phyloP scores from a whole-genome alignment of 2,113 vertebrate species.

The Cygnus buccinator region DNA sequence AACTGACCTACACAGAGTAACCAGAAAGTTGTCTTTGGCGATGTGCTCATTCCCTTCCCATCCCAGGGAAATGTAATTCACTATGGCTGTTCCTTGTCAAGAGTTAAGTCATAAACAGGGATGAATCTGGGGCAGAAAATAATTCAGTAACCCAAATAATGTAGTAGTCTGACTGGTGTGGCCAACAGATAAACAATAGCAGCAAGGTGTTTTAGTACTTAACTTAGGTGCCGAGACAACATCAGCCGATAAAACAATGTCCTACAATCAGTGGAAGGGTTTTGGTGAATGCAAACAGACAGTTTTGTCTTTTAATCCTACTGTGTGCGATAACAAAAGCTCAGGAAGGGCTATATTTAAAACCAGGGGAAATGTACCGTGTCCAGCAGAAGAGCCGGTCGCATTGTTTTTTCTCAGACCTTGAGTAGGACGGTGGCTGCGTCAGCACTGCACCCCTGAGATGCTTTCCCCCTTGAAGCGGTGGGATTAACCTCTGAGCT shows the following conservation, averaged over 20 bases:
- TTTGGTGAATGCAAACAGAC: not conserved
- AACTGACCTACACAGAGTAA: not conserved
- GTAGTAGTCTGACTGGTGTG: not conserved
- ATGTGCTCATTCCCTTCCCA: not conserved
- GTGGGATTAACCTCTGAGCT: not conserved
- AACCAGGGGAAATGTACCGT: constrained; percentile 5
- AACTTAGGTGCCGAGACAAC: not conserved
- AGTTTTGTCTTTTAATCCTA: not conserved
- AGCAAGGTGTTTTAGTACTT: constrained; percentile 20
- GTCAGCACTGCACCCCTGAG: fast-evolving
- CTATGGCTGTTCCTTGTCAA: constrained; percentile 9
- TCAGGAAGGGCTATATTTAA: constrained; percentile 44
- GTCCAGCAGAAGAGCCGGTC: not conserved
- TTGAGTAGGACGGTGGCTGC: not conserved
- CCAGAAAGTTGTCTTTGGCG: constrained; percentile 44
- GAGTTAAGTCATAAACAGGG: not conserved
- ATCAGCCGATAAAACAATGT: constrained; percentile 20
- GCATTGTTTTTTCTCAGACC: not conserved
- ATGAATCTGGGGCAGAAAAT: not conserved
- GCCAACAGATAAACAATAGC: not conserved
- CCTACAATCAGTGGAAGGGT: not conserved
- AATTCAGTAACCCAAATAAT: not conserved
- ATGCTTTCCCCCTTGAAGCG: not conserved
- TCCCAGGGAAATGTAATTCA: not conserved
- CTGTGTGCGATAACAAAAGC: not conserved